phyloP scores from a whole-genome alignment of 1,140 invertebrate species.

The Nautilus pompilius region DNA sequence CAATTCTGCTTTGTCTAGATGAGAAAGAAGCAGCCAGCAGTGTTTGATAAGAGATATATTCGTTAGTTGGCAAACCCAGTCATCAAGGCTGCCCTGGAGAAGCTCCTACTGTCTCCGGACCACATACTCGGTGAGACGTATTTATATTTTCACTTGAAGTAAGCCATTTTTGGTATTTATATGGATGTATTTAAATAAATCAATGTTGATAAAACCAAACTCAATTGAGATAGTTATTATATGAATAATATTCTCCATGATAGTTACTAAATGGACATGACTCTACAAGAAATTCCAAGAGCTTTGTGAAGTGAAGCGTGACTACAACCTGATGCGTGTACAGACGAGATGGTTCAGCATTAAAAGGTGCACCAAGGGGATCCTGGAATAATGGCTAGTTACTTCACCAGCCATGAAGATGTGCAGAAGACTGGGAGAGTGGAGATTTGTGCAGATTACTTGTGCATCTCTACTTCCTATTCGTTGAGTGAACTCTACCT shows the following conservation, averaged over 20 bases:
- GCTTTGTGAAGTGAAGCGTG: conserved; percentile 13
- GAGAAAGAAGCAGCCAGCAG: conserved; percentile 7
- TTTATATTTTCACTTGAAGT: conserved; percentile 11
- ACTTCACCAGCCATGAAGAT: conserved; percentile 13
- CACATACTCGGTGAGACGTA: conserved; percentile 12
- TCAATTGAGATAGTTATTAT: not conserved
- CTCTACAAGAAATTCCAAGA: conserved; percentile 12
- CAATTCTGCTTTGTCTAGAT: conserved; percentile 19
- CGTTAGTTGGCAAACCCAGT: conserved; percentile 15
- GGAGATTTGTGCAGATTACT: not conserved
- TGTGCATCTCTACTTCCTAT: conserved; percentile 8
- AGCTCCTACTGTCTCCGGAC: conserved; percentile 4
- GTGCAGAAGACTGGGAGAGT: conserved; percentile 12
- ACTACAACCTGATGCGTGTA: conserved; percentile 21
- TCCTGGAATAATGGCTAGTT: conserved; percentile 17
- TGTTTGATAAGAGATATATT: conserved; percentile 17
- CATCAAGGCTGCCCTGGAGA: conserved; percentile 3
- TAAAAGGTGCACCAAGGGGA: conserved; percentile 8
- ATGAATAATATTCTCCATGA: conserved; percentile 7
- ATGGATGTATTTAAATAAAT: not conserved
- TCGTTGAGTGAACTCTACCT: conserved; percentile 17
- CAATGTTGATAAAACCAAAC: not conserved
- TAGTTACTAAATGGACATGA: conserved; percentile 17
- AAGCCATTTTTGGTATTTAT: not conserved
- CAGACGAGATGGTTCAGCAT: conserved; percentile 23